These are phyloP conservation scores for Zosterops hypoxanthus DNA, from an alignment of 2,113 vertebrate species.

Conservation along the genomic window DNA sequence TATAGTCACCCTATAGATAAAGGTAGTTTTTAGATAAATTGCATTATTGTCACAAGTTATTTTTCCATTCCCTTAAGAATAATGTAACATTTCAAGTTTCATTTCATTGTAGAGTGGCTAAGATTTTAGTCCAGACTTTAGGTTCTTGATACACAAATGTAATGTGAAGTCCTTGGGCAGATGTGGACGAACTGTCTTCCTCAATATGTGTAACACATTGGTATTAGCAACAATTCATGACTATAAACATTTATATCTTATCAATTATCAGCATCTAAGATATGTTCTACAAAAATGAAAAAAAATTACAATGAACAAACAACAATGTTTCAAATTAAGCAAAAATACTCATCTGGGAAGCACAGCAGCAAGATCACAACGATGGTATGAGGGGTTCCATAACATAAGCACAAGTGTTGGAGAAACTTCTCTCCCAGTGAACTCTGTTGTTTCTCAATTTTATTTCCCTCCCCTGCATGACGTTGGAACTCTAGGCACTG, in stretches of 20 bases:
- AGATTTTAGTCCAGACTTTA: background rate
- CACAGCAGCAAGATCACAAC: background rate
- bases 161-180: background rate
- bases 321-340: background rate
- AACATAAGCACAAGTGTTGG: fast-evolving
- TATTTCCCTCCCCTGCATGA: background rate
- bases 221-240: background rate
- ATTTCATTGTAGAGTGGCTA: background rate
- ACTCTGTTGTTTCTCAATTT: background rate
- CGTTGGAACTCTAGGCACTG: too few species aligned
- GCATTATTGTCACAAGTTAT: fast-evolving
- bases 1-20: background rate
- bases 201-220: background rate
- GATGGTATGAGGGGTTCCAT: fast-evolving
- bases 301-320: too few species aligned
- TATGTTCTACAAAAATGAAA: background rate
- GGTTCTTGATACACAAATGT: background rate
- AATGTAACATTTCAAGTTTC: background rate
- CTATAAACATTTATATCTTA: background rate
- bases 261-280: background rate
- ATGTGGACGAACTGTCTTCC: background rate
- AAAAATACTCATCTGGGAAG: background rate
- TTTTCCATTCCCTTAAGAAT: background rate
- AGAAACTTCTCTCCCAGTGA: background rate
- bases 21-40: background rate